phyloP scores from a whole-genome alignment of 2,113 vertebrate genomes.

The Glareola pratincola region DNA sequence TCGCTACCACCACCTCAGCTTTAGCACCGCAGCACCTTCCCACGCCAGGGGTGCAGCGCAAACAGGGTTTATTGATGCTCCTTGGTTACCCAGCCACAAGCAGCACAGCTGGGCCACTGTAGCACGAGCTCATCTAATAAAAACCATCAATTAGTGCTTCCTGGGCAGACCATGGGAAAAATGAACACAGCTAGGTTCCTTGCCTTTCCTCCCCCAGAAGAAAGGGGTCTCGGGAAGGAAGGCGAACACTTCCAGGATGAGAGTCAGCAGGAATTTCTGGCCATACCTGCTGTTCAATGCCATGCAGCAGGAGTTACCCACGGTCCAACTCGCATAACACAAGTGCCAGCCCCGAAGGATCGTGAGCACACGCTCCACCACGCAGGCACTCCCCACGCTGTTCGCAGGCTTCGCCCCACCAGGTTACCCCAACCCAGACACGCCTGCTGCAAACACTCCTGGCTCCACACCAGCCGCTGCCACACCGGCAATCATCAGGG shows the following conservation, averaged over 20 bases:
- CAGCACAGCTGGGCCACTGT: background rate
- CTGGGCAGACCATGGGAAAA: background rate
- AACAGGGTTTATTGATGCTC: background rate
- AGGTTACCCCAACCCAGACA: background rate
- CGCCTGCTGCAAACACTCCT: background rate
- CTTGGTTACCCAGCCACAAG: background rate
- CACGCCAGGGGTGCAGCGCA: background rate
- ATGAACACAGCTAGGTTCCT: background rate
- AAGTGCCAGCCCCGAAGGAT: background rate
- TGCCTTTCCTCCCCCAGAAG: background rate
- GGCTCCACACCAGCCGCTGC: background rate
- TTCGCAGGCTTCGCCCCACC: background rate
- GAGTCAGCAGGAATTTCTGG: background rate
- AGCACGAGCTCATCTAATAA: background rate
- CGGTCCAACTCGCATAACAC: rapidly evolving
- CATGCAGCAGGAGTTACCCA: background rate
- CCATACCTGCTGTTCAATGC: background rate
- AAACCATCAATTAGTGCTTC: background rate
- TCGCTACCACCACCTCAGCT: rapidly evolving
- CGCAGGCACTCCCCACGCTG: background rate
- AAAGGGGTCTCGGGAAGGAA: background rate
- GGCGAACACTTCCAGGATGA: background rate
- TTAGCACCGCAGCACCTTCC: background rate
- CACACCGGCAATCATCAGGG: rapidly evolving
- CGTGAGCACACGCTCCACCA: rapidly evolving